These are phyloP conservation scores for Agelastica alni DNA, from an alignment of 2,888 invertebrate species.

Conservation along the genomic window DNA sequence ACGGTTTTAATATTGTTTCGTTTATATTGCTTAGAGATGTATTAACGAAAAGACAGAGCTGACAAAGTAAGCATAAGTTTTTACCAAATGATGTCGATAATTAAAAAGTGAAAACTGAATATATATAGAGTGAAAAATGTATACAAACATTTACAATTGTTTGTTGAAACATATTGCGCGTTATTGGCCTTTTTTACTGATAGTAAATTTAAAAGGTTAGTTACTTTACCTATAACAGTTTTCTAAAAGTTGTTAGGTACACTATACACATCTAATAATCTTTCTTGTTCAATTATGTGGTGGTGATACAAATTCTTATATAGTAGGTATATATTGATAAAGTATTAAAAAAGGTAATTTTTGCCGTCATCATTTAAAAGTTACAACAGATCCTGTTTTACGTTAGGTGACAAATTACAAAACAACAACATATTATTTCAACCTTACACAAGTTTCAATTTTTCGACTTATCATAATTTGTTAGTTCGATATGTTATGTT, in stretches of 20 bases:
- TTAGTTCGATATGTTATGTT: too few species aligned
- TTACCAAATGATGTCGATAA: background rate
- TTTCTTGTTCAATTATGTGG: conserved; percentile 1
- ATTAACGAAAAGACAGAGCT: conserved; percentile 31
- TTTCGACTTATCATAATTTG: too few species aligned
- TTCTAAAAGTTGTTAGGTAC: conserved; percentile 11
- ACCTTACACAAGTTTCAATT: too few species aligned
- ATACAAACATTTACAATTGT: background rate
- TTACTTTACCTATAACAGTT: conserved; percentile 10
- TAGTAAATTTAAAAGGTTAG: background rate
- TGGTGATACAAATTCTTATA: too few species aligned
- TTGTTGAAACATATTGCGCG: background rate
- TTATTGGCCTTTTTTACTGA: conserved; percentile 1
- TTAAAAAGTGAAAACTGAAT: background rate
- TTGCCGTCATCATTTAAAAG: too few species aligned
- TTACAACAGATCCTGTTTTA: too few species aligned
- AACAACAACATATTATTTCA: too few species aligned
- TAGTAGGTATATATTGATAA: too few species aligned
- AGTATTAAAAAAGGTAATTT: too few species aligned
- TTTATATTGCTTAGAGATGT: conserved; percentile 33
- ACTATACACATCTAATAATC: conserved; percentile 10
- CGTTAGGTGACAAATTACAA: too few species aligned
- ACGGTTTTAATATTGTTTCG: too few species aligned
- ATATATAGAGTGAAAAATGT: background rate
- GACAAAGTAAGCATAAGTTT: conserved; percentile 15